Conservation (phyloP, 37 sponge, comb jelly and placozoan genomes). For the Beroe forskalii region DNA sequence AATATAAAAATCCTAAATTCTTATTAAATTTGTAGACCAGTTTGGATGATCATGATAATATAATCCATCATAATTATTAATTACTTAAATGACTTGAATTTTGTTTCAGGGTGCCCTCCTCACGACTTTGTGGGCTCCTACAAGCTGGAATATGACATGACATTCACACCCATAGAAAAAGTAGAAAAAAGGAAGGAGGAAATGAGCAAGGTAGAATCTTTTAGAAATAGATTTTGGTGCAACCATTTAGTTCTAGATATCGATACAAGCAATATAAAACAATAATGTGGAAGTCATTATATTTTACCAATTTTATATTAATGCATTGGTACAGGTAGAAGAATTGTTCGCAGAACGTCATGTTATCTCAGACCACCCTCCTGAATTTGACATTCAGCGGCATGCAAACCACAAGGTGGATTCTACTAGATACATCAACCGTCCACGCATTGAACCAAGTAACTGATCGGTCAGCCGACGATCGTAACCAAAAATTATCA, state of each 20-base stretch:
- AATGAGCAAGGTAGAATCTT: background rate
- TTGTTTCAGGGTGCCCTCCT: constrained; percentile 9
- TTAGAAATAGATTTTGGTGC: background rate
- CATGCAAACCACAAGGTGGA: constrained; percentile 23
- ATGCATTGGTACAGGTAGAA: constrained; percentile 27
- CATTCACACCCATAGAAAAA: constrained; percentile 29
- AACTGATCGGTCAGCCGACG: too few relatives aligned
- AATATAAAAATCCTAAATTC: too few relatives aligned
- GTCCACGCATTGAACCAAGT: background rate
- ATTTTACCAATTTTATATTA: too few relatives aligned
- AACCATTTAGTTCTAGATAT: background rate
- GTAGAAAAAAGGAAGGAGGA: constrained; percentile 6
- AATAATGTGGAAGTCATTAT: too few relatives aligned
- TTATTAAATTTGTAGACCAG: too few relatives aligned
- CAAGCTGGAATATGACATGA: constrained; percentile 42
- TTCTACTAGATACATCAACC: constrained; percentile 18
- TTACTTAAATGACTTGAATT: too few relatives aligned
- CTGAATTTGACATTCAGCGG: constrained; percentile 21
- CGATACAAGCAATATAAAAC: too few relatives aligned
- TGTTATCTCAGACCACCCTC: constrained; percentile 8
- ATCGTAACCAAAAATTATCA: too few relatives aligned
- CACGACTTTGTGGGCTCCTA: constrained; percentile 51
- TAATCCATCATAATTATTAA: too few relatives aligned
- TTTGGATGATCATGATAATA: too few relatives aligned
- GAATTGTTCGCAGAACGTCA: constrained; percentile 32